These are phyloP conservation scores for Chelonus insularis DNA, from an alignment of 1,140 invertebrate species.

Conservation along the genomic window DNA sequence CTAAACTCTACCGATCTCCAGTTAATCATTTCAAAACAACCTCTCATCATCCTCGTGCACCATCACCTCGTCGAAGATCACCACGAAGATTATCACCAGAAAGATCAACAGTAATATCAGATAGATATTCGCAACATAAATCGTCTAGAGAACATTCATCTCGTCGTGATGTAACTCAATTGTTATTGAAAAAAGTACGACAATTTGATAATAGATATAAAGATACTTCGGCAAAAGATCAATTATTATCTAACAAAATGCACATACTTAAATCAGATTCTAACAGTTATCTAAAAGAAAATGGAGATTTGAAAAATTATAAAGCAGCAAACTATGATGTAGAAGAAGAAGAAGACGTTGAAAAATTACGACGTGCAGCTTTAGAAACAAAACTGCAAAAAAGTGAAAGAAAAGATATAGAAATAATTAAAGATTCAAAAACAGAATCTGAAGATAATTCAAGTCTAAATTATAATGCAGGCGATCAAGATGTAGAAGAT, in stretches of 20 bases:
- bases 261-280: constrained; percentile 33
- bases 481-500: constrained; percentile 48
- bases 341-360: constrained; percentile 28
- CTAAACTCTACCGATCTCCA: constrained; percentile 6
- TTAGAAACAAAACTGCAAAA: constrained; percentile 49
- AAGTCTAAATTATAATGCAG: constrained; percentile 26
- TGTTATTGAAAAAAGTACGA: constrained; percentile 49
- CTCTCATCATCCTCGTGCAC: background rate
- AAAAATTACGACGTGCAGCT: constrained; percentile 45
- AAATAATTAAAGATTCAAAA: constrained; percentile 5
- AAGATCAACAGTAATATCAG: constrained; percentile 24
- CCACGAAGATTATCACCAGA: constrained; percentile 23
- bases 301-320: too few species aligned
- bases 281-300: too few species aligned
- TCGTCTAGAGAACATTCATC: constrained; percentile 18
- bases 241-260: constrained; percentile 43
- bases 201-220: constrained; percentile 39
- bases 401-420: constrained; percentile 14
- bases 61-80: constrained; percentile 26
- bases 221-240: constrained; percentile 51
- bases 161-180: constrained; percentile 27
- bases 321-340: too few species aligned
- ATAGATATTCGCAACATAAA: constrained; percentile 29
- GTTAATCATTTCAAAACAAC: constrained; percentile 12
- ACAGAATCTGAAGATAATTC: background rate